Base-by-base conservation (phyloP, 2,113 vertebrate species). In the Hassar affinis region DNA sequence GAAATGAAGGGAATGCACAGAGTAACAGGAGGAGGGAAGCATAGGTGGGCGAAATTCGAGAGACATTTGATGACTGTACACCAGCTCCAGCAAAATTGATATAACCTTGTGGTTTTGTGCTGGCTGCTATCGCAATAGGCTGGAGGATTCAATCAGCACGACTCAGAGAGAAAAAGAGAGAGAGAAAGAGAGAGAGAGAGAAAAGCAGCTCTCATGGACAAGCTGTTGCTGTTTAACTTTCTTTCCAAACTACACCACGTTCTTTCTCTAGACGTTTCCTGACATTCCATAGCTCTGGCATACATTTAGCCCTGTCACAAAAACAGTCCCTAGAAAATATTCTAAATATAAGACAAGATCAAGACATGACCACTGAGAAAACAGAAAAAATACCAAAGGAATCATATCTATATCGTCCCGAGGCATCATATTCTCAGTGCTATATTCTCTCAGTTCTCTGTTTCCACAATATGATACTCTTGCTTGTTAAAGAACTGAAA, bases 81-180 rank as follows among this genome's bases (percentile, higher is more conserved):
- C 85, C 82, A 57, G 82, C 85, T 71, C 59, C 78, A 69, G 78
- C 72, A 64, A 59, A 72, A 75, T 72, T 84, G 86, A 88, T 88
- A 49, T 82, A 86, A 84, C 75, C 71, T 61, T 52, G 38, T 7
- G 25, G 27, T 81, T 54, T 80, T 47, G 79, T 76, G 84, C 66
- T 56, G 77, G 52, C 57, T 83, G 64, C 47, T 35, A 72, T 42
- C 64, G 61, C 88, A 82, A 56, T 61, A n/a, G 78, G 71, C 49
- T 56, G 25, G 35, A 74, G 33, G 57, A 78, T 78, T 82, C 75
- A 78, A 82, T 54, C 59, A 76, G 68, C 52, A 51, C n/a, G 6
- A 54, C 62, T 69, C 27, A 4, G 64, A 61, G 30, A 59, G 25
- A 42, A 6, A 4, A 51, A 61, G 30, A 59, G 25, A 4, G 64